These are phyloP conservation scores for Muntiacus reevesi DNA, from an alignment of 2,113 vertebrate species.

Conservation along the genomic window DNA sequence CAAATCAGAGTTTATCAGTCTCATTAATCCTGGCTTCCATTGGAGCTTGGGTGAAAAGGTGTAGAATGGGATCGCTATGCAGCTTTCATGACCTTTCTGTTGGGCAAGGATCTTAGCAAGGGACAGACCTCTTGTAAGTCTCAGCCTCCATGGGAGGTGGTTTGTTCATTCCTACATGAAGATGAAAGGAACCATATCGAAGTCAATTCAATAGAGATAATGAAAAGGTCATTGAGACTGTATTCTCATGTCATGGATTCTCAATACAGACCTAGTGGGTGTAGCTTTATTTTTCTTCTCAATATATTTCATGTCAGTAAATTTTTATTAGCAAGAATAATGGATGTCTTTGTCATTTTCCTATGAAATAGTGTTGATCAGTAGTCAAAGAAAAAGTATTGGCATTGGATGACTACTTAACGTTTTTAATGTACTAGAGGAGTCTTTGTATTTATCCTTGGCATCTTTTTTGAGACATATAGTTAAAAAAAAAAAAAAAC, in stretches of 20 bases:
- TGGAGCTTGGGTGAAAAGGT: neutral
- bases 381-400: neutral
- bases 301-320: neutral
- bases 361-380: neutral
- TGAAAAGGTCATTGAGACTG: neutral
- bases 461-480: neutral
- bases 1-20: constrained; percentile 36
- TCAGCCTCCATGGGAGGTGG: neutral
- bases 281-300: neutral
- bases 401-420: neutral
- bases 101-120: constrained; percentile 32
- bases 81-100: constrained; percentile 29
- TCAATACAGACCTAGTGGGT: neutral
- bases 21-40: constrained; percentile 47
- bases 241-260: neutral
- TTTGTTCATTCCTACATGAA: neutral
- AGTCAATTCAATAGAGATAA: neutral
- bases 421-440: neutral
- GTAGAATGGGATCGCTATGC: constrained; percentile 11
- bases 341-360: neutral
- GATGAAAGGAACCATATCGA: neutral
- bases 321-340: neutral
- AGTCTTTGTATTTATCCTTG: neutral
- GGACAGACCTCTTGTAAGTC: constrained; percentile 13
- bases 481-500: neutral